Evolutionary conservation across 2,888 invertebrate genomes (phyloP), one percentile per base, ranked within the genome.

Genomic region (Cosmia pyralina): DNA sequence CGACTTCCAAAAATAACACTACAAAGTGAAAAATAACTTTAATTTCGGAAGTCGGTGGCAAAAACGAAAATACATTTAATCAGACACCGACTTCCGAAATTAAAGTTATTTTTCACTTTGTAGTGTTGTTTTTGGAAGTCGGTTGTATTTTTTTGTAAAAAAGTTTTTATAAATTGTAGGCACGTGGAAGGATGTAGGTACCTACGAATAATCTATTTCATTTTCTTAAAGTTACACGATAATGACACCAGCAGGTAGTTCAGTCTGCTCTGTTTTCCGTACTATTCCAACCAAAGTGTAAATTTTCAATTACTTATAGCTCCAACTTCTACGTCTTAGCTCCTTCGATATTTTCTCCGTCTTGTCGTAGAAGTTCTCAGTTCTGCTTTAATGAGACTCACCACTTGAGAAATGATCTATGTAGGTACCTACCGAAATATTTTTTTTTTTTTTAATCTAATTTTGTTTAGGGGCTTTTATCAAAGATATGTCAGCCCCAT

Each of bases 131-230:
- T n/a, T n/a, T n/a, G n/a, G n/a, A n/a, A n/a, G n/a, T n/a, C n/a
- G n/a, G n/a, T n/a, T n/a, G n/a, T n/a, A n/a, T n/a, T n/a, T n/a
- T n/a, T n/a, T n/a, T n/a, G n/a, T n/a, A n/a, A n/a, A n/a, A n/a
- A n/a, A n/a, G n/a, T n/a, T n/a, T n/a, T n/a, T n/a, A n/a, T 17
- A 73, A 62, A 62, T 53, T 44, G 68, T 52, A 10, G 34, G 15
- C 15, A 15, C 10, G 50, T 34, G 50, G 10, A 34, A 17, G 28
- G 28, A 46, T 46, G 11, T 17, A 28, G 46, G 13, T 48, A 48
- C n/a, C n/a, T n/a, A n/a, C 1, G 46, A 63, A n/a, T 8, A 50
- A 53, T 59, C n/a, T 59, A n/a, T 41, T 59, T n/a, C 8, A 59
- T 41, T n/a, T 41, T 60, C 15, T 4, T 60, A 15, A 22, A 53